Evolutionary conservation across 2,113 vertebrate species (phyloP).

Genomic region (Hemiprocne comata): DNA sequence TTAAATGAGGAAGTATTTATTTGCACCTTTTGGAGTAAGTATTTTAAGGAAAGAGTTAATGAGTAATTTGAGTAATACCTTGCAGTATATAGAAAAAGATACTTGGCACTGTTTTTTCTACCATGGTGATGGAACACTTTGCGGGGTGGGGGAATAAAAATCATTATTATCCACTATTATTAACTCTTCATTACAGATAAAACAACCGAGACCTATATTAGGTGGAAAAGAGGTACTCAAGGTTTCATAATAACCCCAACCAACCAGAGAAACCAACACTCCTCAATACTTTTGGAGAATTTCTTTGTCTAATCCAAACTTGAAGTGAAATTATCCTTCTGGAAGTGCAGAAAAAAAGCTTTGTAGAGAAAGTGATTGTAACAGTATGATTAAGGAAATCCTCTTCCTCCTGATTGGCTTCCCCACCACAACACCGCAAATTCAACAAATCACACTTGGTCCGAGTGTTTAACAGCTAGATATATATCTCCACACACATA

Average conservation of each 20-base stretch:
- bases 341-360: not conserved
- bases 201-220: not conserved
- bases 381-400: slow-evolving; percentile 5
- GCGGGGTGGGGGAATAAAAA: not conserved
- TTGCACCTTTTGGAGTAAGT: not conserved
- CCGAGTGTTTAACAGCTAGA: not conserved
- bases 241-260: not conserved
- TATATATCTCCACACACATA: not conserved
- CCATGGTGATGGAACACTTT: not conserved
- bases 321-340: not conserved
- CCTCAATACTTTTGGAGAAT: not conserved
- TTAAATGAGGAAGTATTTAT: not conserved
- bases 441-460: not conserved
- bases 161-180: not conserved
- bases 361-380: not conserved
- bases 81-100: not conserved
- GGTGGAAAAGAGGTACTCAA: not conserved
- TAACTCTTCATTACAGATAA: not conserved
- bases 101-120: not conserved
- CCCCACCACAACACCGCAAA: not conserved
- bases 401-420: not conserved
- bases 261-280: not conserved
- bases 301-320: not conserved
- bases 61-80: not conserved
- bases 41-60: not conserved